Conservation (phyloP, 2,888 invertebrate species). For the Drosophila limbata region DNA sequence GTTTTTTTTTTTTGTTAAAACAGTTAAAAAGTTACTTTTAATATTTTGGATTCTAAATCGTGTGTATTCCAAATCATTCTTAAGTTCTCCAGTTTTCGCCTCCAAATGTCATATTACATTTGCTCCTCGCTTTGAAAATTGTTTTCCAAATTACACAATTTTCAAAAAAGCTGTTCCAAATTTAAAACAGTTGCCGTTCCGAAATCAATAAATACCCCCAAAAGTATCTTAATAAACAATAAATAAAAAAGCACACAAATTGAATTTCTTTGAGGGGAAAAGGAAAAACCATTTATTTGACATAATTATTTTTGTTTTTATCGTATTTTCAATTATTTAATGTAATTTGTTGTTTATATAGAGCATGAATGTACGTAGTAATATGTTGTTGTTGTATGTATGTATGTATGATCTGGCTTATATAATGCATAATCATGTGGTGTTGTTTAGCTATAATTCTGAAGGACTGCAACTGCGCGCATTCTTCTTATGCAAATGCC, state of each 20-base stretch:
- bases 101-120: too few relatives aligned
- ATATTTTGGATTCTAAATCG: too few relatives aligned
- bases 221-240: slow-evolving; percentile 6
- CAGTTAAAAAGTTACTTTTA: too few relatives aligned
- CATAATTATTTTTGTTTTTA: slow-evolving; percentile 64
- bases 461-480: slow-evolving; percentile 36
- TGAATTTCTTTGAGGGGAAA: slow-evolving; percentile 75
- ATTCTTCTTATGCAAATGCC: slow-evolving; percentile 34
- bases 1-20: too few relatives aligned
- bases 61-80: too few relatives aligned
- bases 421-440: slow-evolving; percentile 62
- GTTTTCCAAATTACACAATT: too few relatives aligned
- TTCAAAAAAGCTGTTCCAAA: not conserved
- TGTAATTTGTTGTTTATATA: slow-evolving; percentile 73
- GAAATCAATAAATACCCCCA: not conserved
- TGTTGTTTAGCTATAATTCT: slow-evolving; percentile 41
- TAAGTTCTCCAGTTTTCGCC: too few relatives aligned
- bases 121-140: too few relatives aligned
- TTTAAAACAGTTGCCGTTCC: not conserved
- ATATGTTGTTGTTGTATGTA: slow-evolving; percentile 54
- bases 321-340: slow-evolving; percentile 52
- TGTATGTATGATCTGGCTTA: slow-evolving; percentile 74
- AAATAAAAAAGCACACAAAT: slow-evolving; percentile 6
- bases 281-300: slow-evolving; percentile 82
- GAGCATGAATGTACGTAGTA: slow-evolving; percentile 80